Evolutionary conservation across 2,113 vertebrate genomes (phyloP).

Genomic region (Etheostoma spectabile): DNA sequence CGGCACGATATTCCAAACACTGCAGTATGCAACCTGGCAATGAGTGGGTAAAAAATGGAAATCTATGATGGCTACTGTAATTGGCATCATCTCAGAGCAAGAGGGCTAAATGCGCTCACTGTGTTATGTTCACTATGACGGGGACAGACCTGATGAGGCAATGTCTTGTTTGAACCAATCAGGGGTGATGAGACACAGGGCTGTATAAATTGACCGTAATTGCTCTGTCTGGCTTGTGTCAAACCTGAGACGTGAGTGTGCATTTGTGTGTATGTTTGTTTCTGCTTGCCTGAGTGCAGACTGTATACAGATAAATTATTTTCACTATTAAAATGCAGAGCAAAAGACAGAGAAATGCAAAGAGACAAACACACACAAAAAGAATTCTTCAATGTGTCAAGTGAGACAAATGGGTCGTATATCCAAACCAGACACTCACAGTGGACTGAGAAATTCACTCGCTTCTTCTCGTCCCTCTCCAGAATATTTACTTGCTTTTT

Average conservation of each 20-base stretch:
- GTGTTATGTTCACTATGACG: slow-evolving; percentile 56
- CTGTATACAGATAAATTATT: slow-evolving; percentile 7
- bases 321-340: slow-evolving; percentile 31
- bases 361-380: background rate
- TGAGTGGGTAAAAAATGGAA: slow-evolving; percentile 31
- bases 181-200: slow-evolving; percentile 72
- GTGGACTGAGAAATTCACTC: slow-evolving; percentile 66
- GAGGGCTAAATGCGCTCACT: slow-evolving; percentile 28
- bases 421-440: slow-evolving; percentile 63
- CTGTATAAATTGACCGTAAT: slow-evolving; percentile 61
- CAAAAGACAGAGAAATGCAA: background rate
- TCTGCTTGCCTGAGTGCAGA: slow-evolving; percentile 29
- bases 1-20: slow-evolving; percentile 37
- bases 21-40: background rate
- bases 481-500: slow-evolving; percentile 70
- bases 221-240: slow-evolving; percentile 71
- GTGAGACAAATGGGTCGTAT: slow-evolving; percentile 57
- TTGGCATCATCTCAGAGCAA: slow-evolving; percentile 37
- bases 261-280: slow-evolving; percentile 16
- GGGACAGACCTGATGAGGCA: slow-evolving; percentile 61
- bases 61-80: slow-evolving; percentile 29
- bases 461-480: slow-evolving; percentile 37
- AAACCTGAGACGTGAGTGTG: slow-evolving; percentile 32
- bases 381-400: slow-evolving; percentile 42
- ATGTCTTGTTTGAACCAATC: slow-evolving; percentile 73